A percentile compares a stretch with the other conserved stretches of the same genome.
phyloP scores from a whole-genome alignment of 2,888 invertebrate genomes.

The Hipparchia sbordonii region DNA sequence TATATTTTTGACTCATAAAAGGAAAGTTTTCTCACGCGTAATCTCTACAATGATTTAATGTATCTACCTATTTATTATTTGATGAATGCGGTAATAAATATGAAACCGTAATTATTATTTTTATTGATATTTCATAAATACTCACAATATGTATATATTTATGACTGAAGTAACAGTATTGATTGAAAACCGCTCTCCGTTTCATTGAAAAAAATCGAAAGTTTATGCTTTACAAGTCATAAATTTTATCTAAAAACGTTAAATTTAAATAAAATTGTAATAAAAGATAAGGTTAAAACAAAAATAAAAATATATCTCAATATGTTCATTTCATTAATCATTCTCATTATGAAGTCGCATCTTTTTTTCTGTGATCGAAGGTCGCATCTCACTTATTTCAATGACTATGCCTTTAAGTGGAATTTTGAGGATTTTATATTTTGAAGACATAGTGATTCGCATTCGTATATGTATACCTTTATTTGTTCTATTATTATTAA shows the following conservation, averaged over 20 bases:
- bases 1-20: neutral
- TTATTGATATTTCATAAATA: constrained; percentile 1
- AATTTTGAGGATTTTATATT: too few relatives aligned
- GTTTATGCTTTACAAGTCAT: neutral
- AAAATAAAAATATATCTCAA: neutral
- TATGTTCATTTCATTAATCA: too few relatives aligned
- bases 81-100: constrained; percentile 11
- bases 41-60: neutral
- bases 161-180: neutral
- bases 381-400: too few relatives aligned
- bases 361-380: too few relatives aligned
- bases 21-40: neutral
- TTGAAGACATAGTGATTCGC: too few relatives aligned
- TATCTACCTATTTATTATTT: constrained; percentile 3
- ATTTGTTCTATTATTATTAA: too few relatives aligned
- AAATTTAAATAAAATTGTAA: neutral
- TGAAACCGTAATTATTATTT: neutral
- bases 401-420: too few relatives aligned
- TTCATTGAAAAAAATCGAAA: neutral
- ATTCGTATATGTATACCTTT: too few relatives aligned
- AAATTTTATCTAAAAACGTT: neutral
- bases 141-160: neutral
- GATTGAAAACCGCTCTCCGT: constrained; percentile 1
- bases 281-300: neutral
- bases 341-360: too few relatives aligned